Base-by-base conservation (phyloP, 2,113 vertebrate species). In the Gymnobelideus leadbeateri region DNA sequence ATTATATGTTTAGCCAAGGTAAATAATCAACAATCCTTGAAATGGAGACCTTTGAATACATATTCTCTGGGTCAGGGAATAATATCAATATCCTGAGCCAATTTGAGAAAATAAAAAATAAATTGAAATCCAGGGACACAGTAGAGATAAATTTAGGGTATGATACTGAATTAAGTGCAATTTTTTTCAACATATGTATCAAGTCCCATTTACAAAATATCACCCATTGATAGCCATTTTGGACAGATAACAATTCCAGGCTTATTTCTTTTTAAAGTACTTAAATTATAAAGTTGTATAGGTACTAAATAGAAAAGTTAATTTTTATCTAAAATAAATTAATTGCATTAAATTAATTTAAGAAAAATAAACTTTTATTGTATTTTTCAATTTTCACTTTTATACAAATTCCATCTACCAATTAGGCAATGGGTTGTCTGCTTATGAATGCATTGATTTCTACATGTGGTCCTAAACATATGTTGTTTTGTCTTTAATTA, bases 1-100 rank as follows among this genome's bases (percentile, higher is more conserved):
- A 90, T 94, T 89, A 91, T 43, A 51, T 19, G 49, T 94, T 52
- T 51, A 89, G 37, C 94, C 90, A 96, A 93, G 25, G 28, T n/a
- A 94, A 37, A 14, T 51, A 8, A 0, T 51, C n/a, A 57, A 52
- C 3, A 10, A 94, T 21, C 31, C 54, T 43, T 91, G 51, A 94
- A 95, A 90, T 47, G 93, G 11, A 84, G 25, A 95, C 89, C 77
- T 26, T 89, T 21, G 68, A 55, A 94, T 90, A 49, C 25, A 91
- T 92, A 47, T 91, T 51, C 51, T 92, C 68, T 92, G 89, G 25
- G 54, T 16, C 46, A 7, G 51, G 47, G 37, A 91, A 91, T 91
- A 92, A 91, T 91, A n/a, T 5, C 46, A 47, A 21, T 52, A 92
- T 37, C 53, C 46, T 24, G 46, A 47, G 52, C 84, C 23, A 8